A percentile compares a stretch with the other conserved stretches of the same genome.
Evolutionary conservation across 1,140 invertebrate genomes (phyloP).

Genomic region (Drosophila ananassae): DNA sequence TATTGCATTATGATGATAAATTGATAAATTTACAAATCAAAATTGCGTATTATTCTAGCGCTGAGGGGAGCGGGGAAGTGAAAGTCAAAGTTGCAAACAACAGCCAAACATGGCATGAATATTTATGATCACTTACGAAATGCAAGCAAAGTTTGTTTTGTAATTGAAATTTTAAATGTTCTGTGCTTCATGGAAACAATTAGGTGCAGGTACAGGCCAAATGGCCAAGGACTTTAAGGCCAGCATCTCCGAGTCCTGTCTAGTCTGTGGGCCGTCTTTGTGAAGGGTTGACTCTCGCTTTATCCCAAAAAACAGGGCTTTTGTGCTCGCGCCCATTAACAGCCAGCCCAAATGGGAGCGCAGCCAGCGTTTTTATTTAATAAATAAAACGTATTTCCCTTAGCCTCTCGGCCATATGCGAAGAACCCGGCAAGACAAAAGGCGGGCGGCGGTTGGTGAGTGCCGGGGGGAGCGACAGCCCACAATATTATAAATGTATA

Average conservation of each 20-base stretch:
- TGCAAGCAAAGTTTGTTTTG: slow-evolving; percentile 39
- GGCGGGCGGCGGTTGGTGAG: slow-evolving; percentile 4
- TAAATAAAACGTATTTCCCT: slow-evolving; percentile 73
- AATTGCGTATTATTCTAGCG: slow-evolving; percentile 63
- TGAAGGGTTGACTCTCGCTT: slow-evolving; percentile 34
- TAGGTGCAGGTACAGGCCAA: slow-evolving; percentile 28
- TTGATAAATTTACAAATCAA: slow-evolving; percentile 78
- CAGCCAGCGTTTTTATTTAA: slow-evolving; percentile 62
- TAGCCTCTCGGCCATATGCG: slow-evolving; percentile 58
- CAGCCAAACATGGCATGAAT: slow-evolving; percentile 46
- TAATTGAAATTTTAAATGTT: slow-evolving; percentile 37
- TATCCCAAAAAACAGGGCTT: slow-evolving; percentile 8
- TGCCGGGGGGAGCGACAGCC: slow-evolving; percentile 1
- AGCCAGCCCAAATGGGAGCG: slow-evolving; percentile 6
- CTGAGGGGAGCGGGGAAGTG: background rate
- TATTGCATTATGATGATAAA: slow-evolving; percentile 75
- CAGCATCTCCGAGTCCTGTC: background rate
- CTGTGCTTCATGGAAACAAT: slow-evolving; percentile 3
- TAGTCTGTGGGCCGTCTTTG: background rate
- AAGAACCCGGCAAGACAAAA: slow-evolving; percentile 57
- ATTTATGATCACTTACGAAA: slow-evolving; percentile 42
- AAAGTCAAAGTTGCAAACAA: slow-evolving; percentile 42
- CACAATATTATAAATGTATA: slow-evolving; percentile 55
- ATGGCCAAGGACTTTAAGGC: slow-evolving; percentile 29
- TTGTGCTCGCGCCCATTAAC: slow-evolving; percentile 40